phyloP scores from a whole-genome alignment of 2,888 invertebrate genomes.

The Sesia apiformis region DNA sequence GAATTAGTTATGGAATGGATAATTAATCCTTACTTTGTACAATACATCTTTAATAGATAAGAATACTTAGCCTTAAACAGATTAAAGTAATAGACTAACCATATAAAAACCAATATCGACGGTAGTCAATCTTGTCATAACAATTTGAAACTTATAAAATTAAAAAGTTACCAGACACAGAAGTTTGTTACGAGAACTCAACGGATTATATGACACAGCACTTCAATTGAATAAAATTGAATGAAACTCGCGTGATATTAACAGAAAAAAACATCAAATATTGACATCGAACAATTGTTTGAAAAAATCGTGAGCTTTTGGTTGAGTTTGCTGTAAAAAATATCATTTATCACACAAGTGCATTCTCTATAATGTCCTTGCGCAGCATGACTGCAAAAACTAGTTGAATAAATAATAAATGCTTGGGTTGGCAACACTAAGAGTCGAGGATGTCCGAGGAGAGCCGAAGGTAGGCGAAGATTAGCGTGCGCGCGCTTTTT shows the following conservation, averaged over 20 bases:
- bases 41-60: no score
- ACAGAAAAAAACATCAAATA: constrained; percentile 38
- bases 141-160: constrained; percentile 39
- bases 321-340: constrained; percentile 29
- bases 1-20: constrained; percentile 15
- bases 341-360: constrained; percentile 71
- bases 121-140: constrained; percentile 37
- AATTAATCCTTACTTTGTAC: no score
- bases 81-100: neutral
- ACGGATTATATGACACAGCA: constrained; percentile 45
- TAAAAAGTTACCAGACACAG: constrained; percentile 34
- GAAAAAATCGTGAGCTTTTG: constrained; percentile 30
- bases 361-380: constrained; percentile 65
- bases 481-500: constrained; percentile 71
- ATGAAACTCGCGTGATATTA: constrained; percentile 32
- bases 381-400: constrained; percentile 71
- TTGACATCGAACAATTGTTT: constrained; percentile 53
- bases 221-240: constrained; percentile 43
- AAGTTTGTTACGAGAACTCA: constrained; percentile 37
- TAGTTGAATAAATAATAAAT: constrained; percentile 64
- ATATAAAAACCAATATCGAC: constrained; percentile 14
- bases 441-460: constrained; percentile 47
- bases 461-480: constrained; percentile 65
- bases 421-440: constrained; percentile 61
- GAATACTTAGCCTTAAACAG: no score